phyloP scores from a whole-genome alignment of 2,797 vertebrate genomes.

The Manis pentadactyla region DNA sequence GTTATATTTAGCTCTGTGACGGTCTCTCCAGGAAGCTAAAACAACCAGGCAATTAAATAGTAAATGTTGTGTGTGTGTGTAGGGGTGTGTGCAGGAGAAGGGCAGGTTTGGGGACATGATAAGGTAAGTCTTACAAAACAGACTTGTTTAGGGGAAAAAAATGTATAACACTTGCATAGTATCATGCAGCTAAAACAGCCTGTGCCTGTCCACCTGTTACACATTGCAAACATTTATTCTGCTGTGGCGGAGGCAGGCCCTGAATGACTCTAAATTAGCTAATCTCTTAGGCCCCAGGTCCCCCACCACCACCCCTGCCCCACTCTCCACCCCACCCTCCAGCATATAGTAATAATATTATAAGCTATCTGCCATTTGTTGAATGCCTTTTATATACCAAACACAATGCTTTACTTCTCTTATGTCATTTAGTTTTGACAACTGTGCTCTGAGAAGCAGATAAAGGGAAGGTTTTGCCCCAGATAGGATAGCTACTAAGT shows the following conservation, averaged over 20 bases:
- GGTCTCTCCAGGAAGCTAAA: neutral
- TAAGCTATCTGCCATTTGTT: neutral
- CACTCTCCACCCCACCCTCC: too few species aligned
- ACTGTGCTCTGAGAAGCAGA: neutral
- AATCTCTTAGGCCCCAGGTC: neutral
- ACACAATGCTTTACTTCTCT: neutral
- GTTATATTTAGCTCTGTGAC: slow-evolving; percentile 17
- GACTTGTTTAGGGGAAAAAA: neutral
- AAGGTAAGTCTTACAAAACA: neutral
- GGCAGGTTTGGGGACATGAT: neutral
- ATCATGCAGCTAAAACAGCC: neutral
- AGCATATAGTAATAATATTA: neutral
- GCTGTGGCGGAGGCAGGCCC: neutral
- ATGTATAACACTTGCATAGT: neutral
- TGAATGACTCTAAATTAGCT: neutral
- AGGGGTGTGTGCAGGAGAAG: neutral
- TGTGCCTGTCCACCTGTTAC: neutral
- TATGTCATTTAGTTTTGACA: neutral
- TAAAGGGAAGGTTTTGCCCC: neutral
- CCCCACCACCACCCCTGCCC: too few species aligned
- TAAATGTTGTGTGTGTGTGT: neutral
- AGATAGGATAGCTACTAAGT: neutral
- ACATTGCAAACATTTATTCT: neutral
- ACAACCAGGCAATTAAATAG: slow-evolving; percentile 33
- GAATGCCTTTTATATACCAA: neutral